These are phyloP conservation scores for Nesogale talazaci DNA, from an alignment of 2,113 vertebrate species.

Conservation along the genomic window DNA sequence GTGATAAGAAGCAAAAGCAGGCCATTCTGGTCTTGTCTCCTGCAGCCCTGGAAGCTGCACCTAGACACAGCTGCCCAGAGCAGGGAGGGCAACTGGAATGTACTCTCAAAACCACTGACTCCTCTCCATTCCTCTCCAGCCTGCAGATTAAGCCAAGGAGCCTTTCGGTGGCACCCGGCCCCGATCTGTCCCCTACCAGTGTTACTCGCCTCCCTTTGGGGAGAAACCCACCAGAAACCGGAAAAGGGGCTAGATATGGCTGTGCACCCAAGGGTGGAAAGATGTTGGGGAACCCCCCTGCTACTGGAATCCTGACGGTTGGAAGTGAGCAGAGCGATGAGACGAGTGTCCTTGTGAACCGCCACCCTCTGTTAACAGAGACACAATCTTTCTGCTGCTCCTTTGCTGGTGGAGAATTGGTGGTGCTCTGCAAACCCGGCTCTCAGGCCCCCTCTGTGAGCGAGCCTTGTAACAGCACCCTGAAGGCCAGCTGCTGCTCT, in stretches of 20 bases:
- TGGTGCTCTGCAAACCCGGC: neutral
- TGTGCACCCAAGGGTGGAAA: neutral
- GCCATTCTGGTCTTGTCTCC: neutral
- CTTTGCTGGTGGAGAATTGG: neutral
- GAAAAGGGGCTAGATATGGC: neutral
- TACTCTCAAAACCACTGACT: neutral
- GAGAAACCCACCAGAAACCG: neutral
- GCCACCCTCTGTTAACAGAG: neutral
- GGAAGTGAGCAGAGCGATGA: neutral
- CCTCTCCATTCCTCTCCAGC: neutral
- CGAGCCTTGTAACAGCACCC: constrained; percentile 42
- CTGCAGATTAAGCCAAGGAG: neutral
- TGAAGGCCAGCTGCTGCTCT: neutral
- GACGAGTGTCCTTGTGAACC: neutral
- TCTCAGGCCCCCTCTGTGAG: constrained; percentile 81
- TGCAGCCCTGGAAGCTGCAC: neutral
- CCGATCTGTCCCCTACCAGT: neutral
- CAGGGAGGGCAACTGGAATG: neutral
- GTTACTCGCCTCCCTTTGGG: neutral
- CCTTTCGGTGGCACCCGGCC: neutral
- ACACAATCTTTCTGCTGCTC: neutral
- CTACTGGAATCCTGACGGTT: neutral
- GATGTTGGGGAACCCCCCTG: fast-evolving
- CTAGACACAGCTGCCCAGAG: neutral
- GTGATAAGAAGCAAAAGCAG: neutral